These are phyloP conservation scores for Heteromormyrus szaboi DNA, from an alignment of 2,797 vertebrate genomes.

Conservation along the genomic window DNA sequence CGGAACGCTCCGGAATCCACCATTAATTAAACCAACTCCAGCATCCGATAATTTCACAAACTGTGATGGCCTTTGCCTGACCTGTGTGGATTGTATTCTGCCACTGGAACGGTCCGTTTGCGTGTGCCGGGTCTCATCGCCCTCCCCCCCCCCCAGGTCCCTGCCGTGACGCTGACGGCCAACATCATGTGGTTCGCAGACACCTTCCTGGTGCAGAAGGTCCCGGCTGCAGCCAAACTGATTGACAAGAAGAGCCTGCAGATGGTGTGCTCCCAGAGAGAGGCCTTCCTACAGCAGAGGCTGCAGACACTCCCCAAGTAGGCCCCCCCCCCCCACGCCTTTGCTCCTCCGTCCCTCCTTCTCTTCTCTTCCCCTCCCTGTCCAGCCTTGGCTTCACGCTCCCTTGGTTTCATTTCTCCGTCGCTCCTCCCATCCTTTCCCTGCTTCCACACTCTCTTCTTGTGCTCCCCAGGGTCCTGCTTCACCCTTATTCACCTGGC, in stretches of 20 bases:
- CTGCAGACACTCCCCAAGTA: constrained; percentile 86
- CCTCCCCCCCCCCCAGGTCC: constrained; percentile 62
- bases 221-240: constrained; percentile 85
- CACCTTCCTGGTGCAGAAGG: constrained; percentile 78
- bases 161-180: constrained; percentile 86
- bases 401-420: neutral
- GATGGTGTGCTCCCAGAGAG: constrained; percentile 73
- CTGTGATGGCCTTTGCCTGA: neutral
- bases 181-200: constrained; percentile 98
- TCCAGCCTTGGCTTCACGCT: neutral
- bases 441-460: neutral
- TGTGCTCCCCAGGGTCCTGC: neutral
- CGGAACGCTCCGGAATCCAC: neutral
- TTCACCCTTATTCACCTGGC: neutral
- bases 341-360: neutral
- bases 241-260: constrained; percentile 90
- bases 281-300: constrained; percentile 82
- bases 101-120: neutral
- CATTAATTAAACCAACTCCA: neutral
- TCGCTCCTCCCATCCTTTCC: neutral
- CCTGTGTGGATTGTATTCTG: neutral
- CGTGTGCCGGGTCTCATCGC: neutral
- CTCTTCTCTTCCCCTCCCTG: neutral
- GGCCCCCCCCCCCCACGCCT: constrained; percentile 24
- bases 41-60: neutral